Percentiles rank a stretch among this genome's conserved stretches.
Evolutionary conservation across 2,888 invertebrate species (phyloP).

Genomic region (Zygogramma bicolorata): DNA sequence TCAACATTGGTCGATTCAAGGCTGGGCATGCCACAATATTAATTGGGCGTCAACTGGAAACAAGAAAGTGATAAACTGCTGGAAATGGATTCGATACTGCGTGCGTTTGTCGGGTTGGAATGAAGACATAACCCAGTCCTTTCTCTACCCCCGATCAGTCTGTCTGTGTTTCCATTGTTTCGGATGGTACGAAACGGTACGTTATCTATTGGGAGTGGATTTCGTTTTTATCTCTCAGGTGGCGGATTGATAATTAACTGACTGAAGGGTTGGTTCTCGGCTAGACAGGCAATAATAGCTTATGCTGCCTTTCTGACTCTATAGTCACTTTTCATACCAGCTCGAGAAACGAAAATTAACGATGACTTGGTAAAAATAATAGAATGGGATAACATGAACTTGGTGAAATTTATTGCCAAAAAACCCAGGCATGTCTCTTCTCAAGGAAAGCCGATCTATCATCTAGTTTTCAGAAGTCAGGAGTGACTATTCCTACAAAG

Average conservation of each 20-base stretch:
- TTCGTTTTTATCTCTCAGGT: not conserved
- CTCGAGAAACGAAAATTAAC: too few species aligned
- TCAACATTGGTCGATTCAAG: slow-evolving; percentile 60
- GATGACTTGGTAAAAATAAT: too few species aligned
- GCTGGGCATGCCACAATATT: slow-evolving; percentile 67
- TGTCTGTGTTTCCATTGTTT: slow-evolving; percentile 38
- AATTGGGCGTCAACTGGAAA: slow-evolving; percentile 67
- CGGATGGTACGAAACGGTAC: slow-evolving; percentile 55
- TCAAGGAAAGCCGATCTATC: too few species aligned
- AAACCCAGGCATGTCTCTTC: too few species aligned
- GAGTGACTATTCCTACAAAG: too few species aligned
- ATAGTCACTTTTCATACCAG: too few species aligned
- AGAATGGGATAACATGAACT: too few species aligned
- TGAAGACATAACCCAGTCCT: slow-evolving; percentile 64
- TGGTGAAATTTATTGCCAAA: too few species aligned
- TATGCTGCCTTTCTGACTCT: too few species aligned
- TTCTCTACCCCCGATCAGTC: slow-evolving; percentile 49
- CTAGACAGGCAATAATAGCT: too few species aligned
- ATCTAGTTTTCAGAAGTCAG: too few species aligned
- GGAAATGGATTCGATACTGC: slow-evolving; percentile 65
- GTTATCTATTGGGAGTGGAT: slow-evolving; percentile 49
- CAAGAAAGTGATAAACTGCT: slow-evolving; percentile 68
- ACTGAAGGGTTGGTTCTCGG: not conserved
- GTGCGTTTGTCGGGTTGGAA: slow-evolving; percentile 62
- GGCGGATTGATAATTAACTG: not conserved